Evolutionary conservation across 1,140 invertebrate species (phyloP), one percentile per base, ranked within the genome.

Genomic region (Diprion similis): DNA sequence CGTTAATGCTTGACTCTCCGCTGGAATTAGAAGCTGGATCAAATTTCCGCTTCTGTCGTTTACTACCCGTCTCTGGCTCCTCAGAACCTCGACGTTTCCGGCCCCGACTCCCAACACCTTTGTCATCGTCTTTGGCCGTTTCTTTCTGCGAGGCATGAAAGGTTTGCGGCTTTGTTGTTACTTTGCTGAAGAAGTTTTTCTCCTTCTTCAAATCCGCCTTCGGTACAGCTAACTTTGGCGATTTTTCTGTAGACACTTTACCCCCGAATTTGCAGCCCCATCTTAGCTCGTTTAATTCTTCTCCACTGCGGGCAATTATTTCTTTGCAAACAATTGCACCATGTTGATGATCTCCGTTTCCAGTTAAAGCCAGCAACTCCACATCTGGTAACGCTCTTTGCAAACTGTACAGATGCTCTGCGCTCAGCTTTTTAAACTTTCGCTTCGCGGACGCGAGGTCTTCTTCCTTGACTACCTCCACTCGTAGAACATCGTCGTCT

Each of bases 371-470:
- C 8, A 88, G 79, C 1, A 84, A 47, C 71, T 85, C 77, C 46
- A 87, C 71, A 18, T 87, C 77, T 6, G 77, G 72, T 13, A 89
- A 67, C 15, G 76, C 67, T 76, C 85, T 89, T 73, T 89, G 87
- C 11, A 89, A 68, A 70, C 88, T 89, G 66, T 89, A 89, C 13
- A 89, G 67, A 68, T 89, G 88, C 72, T 88, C 76, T 0, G 83
- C 87, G n/a, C 85, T 76, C 10, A 88, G 75, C 66, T 77, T 80
- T 8, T 66, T 68, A 69, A 85, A 89, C 71, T 88, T 87, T 37
- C 83, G 24, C 77, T 80, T 84, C 1, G 79, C 80, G 7, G n/a
- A 15, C 8, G 17, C 24, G 13, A 88, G 59, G 78, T 85, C 78
- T 24, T 76, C 71, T 10, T 80, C 82, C 74, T 76, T 83, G 0